Evolutionary conservation across 1,140 invertebrate genomes (phyloP).

Genomic region (Brachionus plicatilis): DNA sequence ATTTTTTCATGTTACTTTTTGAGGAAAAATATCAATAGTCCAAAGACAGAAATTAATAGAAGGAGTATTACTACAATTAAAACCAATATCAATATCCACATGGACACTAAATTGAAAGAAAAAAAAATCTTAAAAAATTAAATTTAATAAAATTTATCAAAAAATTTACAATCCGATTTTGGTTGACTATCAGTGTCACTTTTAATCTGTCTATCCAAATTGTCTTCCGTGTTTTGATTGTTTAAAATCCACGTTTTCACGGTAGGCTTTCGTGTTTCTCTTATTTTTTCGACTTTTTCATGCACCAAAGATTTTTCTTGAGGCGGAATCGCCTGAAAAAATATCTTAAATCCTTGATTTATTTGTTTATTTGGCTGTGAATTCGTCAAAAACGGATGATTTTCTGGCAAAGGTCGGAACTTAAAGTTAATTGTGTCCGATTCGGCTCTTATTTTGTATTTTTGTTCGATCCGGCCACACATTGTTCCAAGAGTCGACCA

Average conservation of each 20-base stretch:
- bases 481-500: slow-evolving; percentile 24
- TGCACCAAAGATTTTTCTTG: background rate
- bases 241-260: background rate
- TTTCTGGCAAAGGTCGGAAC: background rate
- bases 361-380: background rate
- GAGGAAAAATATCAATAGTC: background rate
- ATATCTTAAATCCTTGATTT: slow-evolving; percentile 18
- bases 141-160: too few species aligned
- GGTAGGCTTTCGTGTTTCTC: background rate
- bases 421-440: slow-evolving; percentile 33
- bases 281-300: background rate
- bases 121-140: too few species aligned
- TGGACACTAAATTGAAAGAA: background rate
- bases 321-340: slow-evolving; percentile 37
- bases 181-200: background rate
- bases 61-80: background rate
- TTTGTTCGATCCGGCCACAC: slow-evolving; percentile 21
- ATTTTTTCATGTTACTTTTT: background rate
- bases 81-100: background rate
- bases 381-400: background rate
- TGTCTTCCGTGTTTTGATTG: background rate
- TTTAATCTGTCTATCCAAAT: background rate
- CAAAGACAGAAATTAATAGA: background rate
- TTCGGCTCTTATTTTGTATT: slow-evolving; percentile 8
- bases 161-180: slow-evolving; percentile 1